Percentiles rank a stretch among this genome's conserved stretches.
Evolutionary conservation across 2,113 vertebrate genomes (phyloP).

Genomic region (Danionella cerebrum): DNA sequence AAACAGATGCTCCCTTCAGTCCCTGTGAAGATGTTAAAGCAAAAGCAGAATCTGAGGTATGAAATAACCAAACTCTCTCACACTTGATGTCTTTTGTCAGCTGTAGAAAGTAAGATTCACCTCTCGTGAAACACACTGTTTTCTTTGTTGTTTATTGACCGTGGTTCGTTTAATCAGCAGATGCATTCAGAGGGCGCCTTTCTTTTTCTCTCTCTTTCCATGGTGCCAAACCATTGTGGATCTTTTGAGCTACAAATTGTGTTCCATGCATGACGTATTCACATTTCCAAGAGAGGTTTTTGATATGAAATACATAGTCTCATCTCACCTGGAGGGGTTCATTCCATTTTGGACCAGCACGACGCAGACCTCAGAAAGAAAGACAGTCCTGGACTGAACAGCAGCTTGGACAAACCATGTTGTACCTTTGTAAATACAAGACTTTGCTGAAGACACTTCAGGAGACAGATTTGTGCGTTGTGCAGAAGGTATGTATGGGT

Average conservation of each 20-base stretch:
- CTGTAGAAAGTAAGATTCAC: not conserved
- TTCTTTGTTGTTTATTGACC: not conserved
- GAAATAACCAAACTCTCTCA: not conserved
- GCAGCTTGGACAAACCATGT: slow-evolving; percentile 56
- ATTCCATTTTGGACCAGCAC: slow-evolving; percentile 9
- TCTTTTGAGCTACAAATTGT: slow-evolving; percentile 46
- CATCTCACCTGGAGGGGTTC: slow-evolving; percentile 8
- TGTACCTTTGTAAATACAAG: slow-evolving; percentile 67
- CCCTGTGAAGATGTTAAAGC: slow-evolving; percentile 1
- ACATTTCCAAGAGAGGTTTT: slow-evolving; percentile 31
- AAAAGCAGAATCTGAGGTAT: not conserved
- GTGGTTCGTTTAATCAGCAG: not conserved
- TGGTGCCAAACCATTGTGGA: slow-evolving; percentile 49
- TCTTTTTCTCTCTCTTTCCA: slow-evolving; percentile 41
- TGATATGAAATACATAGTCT: slow-evolving; percentile 22
- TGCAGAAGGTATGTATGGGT: slow-evolving; percentile 20
- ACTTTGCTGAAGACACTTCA: slow-evolving; percentile 46
- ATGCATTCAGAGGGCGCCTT: slow-evolving; percentile 12
- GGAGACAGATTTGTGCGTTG: slow-evolving; percentile 34
- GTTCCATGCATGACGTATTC: slow-evolving; percentile 57
- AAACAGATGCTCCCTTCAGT: slow-evolving; percentile 8
- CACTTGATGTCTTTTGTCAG: not conserved
- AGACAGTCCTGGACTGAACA: slow-evolving; percentile 47
- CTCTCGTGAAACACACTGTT: not conserved
- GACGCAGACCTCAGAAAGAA: slow-evolving; percentile 35